A percentile compares a stretch with the other conserved stretches of the same genome.
These are phyloP conservation scores for Troides helena DNA, from an alignment of 2,888 invertebrate species.

Conservation along the genomic window DNA sequence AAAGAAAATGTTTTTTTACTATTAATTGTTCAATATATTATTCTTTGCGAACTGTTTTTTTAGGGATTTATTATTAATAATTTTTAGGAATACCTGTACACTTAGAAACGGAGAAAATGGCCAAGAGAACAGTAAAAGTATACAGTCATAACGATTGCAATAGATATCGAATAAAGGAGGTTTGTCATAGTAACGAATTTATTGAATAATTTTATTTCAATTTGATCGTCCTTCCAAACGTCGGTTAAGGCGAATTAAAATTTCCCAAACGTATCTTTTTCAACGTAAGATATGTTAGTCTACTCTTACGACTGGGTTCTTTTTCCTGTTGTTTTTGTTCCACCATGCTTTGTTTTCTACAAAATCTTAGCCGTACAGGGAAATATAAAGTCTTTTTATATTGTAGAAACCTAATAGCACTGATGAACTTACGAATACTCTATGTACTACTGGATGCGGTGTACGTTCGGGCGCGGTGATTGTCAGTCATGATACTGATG, in stretches of 20 bases:
- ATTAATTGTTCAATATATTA: too few relatives aligned
- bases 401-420: constrained; percentile 33
- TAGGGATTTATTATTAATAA: neutral
- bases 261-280: too few relatives aligned
- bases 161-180: constrained; percentile 45
- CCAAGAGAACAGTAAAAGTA: constrained; percentile 59
- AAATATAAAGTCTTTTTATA: neutral
- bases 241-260: too few relatives aligned
- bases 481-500: constrained; percentile 52
- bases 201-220: neutral
- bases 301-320: too few relatives aligned
- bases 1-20: too few relatives aligned
- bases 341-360: too few relatives aligned
- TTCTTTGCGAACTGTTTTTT: too few relatives aligned
- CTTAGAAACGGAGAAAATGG: constrained; percentile 62
- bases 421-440: constrained; percentile 59
- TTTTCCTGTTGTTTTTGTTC: too few relatives aligned
- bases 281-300: too few relatives aligned
- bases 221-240: neutral
- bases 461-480: constrained; percentile 63
- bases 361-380: too few relatives aligned
- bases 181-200: neutral
- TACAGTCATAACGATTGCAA: constrained; percentile 63
- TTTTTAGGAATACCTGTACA: constrained; percentile 59
- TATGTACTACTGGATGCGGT: constrained; percentile 67